A percentile compares a stretch with the other conserved stretches of the same genome.
phyloP scores from a whole-genome alignment of 2,113 vertebrate species.

The Riparia riparia region DNA sequence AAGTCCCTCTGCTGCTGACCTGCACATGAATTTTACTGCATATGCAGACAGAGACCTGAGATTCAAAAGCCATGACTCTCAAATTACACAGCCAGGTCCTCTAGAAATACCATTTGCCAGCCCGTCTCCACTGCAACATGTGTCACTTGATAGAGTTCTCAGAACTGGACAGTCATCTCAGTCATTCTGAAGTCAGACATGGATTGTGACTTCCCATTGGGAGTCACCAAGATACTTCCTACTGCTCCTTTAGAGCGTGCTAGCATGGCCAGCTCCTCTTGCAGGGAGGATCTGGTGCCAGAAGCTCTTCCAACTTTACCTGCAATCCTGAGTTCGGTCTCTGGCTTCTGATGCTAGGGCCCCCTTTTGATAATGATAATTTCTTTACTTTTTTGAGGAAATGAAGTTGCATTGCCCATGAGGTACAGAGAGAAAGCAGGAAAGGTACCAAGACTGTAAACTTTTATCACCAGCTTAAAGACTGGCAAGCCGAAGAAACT shows the following conservation, averaged over 20 bases:
- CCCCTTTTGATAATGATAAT: not conserved
- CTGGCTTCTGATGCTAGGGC: not conserved
- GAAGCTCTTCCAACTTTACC: not conserved
- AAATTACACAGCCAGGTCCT: not conserved
- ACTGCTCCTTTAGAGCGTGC: not conserved
- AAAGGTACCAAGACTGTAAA: not conserved
- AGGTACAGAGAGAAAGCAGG: not conserved
- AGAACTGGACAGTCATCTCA: not conserved
- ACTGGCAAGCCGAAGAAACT: not conserved
- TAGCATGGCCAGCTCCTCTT: not conserved
- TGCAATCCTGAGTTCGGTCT: not conserved
- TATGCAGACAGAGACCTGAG: not conserved
- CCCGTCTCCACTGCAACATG: not conserved
- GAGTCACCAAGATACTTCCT: not conserved
- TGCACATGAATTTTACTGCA: not conserved
- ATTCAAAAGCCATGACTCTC: not conserved
- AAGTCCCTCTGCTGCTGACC: not conserved
- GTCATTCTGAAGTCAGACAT: not conserved
- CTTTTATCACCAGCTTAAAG: not conserved
- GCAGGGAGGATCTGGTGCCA: not conserved
- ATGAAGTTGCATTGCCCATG: not conserved
- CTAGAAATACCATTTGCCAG: not conserved
- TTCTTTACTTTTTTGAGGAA: not conserved
- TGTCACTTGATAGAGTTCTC: not conserved
- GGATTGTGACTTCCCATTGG: not conserved